Base-by-base conservation (phyloP, 2,888 invertebrate genomes). In the Melolontha melolontha region DNA sequence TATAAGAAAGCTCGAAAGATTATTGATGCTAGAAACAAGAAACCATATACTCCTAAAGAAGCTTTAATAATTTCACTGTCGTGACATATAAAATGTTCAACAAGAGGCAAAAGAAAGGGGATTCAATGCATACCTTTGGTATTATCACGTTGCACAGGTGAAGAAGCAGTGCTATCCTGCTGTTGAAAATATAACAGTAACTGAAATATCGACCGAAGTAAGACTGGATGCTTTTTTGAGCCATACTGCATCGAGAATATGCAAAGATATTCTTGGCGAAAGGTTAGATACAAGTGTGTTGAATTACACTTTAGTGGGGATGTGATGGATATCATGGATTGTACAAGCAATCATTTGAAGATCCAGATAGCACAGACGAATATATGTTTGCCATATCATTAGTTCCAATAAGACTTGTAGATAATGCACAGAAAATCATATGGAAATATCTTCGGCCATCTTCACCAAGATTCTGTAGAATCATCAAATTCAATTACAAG, bases 81-180 rank as follows among this genome's bases (percentile, higher is more conserved):
- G 39, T 34, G 29, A 12, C 14, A 39, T n/a, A n/a, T 55, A 55
- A 34, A 55, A 55, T 40, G 17, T 55, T 39, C 55, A 55, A 55
- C 55, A 55, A 17, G 55, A 55, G 29, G n/a, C 34, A 39, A 17
- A 34, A 34, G n/a, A 55, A 29, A 55, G 10, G 17, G 34, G 34
- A 39, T 55, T 39, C 40, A n/a, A 29, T 14, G n/a, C 14, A 55
- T 55, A 39, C 41, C 41, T 40, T 40, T 50, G 22, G 0, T 16
- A 50, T 27, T 1, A 50, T 8, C 16, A 22, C n/a, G 5, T 49
- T 1, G 17, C 16, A 22, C 16, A 12, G 22, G 50, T 22, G 22
- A 49, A 14, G 50, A 22, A 49, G 50, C 16, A 14, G 11, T 49
- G 17, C 22, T 49, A 22, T 22, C 50, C 50, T 22, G 14, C 17